Evolutionary conservation across 2,113 vertebrate genomes (phyloP).

Genomic region (Alethe diademata): DNA sequence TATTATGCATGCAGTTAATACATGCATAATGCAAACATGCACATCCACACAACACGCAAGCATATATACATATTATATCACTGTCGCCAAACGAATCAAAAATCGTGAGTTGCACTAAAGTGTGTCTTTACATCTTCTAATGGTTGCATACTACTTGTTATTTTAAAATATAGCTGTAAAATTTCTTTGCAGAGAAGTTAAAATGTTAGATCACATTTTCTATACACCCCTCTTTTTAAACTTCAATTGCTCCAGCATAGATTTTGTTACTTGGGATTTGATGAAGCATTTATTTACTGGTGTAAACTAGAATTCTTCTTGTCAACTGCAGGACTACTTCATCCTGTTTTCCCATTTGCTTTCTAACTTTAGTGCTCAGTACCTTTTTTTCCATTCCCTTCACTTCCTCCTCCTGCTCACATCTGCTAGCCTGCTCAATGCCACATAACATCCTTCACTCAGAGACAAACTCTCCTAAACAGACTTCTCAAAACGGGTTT

Average conservation of each 20-base stretch:
- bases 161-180: background rate
- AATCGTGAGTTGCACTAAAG: slow-evolving; percentile 7
- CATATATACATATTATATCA: background rate
- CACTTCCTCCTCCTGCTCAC: background rate
- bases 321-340: background rate
- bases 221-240: background rate
- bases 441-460: background rate
- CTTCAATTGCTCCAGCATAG: background rate
- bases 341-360: background rate
- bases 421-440: background rate
- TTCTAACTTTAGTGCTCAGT: background rate
- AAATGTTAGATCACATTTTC: background rate
- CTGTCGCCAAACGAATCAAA: background rate
- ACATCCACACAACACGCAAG: background rate
- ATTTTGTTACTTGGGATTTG: background rate
- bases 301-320: background rate
- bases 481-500: background rate
- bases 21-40: slow-evolving; percentile 28
- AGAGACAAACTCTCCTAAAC: background rate
- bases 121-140: background rate
- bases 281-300: background rate
- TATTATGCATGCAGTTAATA: slow-evolving; percentile 38
- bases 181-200: slow-evolving; percentile 10
- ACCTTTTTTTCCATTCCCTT: background rate
- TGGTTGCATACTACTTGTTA: background rate